Percentiles rank a stretch among this genome's conserved stretches.
Evolutionary conservation across 2,797 vertebrate species (phyloP).

Genomic region (Typhlichthys subterraneus): DNA sequence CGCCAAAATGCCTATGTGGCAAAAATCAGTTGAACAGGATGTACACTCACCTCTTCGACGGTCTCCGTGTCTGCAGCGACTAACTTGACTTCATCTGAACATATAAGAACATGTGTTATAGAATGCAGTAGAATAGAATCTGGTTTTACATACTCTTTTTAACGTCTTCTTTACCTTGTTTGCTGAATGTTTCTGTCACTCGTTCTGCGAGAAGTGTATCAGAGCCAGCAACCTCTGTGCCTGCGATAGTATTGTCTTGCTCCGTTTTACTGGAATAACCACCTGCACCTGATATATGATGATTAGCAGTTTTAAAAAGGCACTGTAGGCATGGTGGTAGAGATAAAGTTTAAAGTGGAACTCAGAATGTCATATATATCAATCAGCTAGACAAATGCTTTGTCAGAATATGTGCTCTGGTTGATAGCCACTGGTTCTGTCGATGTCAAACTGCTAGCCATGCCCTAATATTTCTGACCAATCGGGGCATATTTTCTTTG

Average conservation of each 20-base stretch:
- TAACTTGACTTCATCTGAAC: conserved; percentile 47
- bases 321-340: too few species aligned
- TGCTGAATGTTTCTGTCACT: conserved; percentile 16
- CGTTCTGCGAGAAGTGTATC: conserved; percentile 5
- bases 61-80: conserved; percentile 12
- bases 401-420: too few species aligned
- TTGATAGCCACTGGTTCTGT: too few species aligned
- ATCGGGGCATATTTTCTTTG: too few species aligned
- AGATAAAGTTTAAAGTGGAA: too few species aligned
- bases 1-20: too few species aligned
- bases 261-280: conserved; percentile 19
- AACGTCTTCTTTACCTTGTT: conserved; percentile 37
- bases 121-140: background rate
- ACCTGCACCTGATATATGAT: conserved; percentile 22
- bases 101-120: background rate
- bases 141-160: background rate
- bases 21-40: background rate
- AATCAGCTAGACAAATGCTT: too few species aligned
- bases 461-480: too few species aligned
- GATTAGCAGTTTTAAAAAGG: background rate
- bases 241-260: conserved; percentile 11
- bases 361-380: too few species aligned
- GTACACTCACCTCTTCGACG: conserved; percentile 30
- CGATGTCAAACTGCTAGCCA: too few species aligned
- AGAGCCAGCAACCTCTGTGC: background rate